A percentile compares a stretch with the other conserved stretches of the same genome.
Conservation (phyloP, 2,888 invertebrate species). For the Pachydiplax longipennis region DNA sequence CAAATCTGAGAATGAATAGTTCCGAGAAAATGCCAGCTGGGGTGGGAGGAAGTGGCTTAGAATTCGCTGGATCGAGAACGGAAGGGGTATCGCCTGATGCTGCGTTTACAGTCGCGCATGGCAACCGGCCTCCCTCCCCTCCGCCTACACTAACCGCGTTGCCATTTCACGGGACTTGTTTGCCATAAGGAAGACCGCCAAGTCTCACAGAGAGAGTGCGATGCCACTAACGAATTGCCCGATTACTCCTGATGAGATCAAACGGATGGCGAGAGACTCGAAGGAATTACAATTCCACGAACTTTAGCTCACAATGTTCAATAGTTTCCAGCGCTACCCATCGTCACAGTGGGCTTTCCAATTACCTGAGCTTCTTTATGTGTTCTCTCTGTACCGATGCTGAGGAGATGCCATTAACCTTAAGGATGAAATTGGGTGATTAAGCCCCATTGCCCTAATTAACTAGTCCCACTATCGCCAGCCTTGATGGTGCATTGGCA, state of each 20-base stretch:
- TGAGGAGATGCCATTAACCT: no score
- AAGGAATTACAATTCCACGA: no score
- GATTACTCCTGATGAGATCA: not conserved
- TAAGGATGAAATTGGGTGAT: no score
- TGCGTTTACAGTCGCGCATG: not conserved
- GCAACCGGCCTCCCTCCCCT: not conserved
- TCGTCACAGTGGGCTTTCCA: no score
- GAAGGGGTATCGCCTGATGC: not conserved
- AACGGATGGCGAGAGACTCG: not conserved
- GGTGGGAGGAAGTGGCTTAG: not conserved
- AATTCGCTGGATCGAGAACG: not conserved
- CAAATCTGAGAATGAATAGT: not conserved
- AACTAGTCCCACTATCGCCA: no score
- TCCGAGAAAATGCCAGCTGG: not conserved
- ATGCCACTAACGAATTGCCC: not conserved
- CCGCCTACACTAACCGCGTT: not conserved
- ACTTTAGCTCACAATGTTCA: no score
- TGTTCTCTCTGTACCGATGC: no score
- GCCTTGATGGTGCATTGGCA: no score
- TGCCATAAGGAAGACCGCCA: not conserved
- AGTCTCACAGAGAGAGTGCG: not conserved
- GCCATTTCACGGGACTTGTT: not conserved
- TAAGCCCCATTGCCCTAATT: no score
- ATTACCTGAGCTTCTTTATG: no score
- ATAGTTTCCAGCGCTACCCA: no score